Evolutionary conservation across 2,113 vertebrate genomes (phyloP).

Genomic region (Panthera tigris): DNA sequence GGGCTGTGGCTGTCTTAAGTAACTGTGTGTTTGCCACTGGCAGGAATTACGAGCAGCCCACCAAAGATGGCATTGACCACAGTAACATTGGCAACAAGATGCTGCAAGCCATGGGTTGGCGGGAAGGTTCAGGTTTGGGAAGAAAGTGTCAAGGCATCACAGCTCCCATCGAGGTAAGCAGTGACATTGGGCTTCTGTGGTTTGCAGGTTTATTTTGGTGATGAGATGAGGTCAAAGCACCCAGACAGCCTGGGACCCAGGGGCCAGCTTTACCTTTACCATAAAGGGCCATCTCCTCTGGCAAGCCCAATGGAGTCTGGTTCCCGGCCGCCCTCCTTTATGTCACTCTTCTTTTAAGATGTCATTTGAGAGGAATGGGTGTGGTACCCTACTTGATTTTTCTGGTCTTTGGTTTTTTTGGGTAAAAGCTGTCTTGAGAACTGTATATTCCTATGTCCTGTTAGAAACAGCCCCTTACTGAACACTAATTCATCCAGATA

Average conservation of each 20-base stretch:
- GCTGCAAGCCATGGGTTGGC: constrained; percentile 99
- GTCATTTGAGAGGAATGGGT: neutral
- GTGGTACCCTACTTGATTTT: neutral
- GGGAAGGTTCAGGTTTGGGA: constrained; percentile 97
- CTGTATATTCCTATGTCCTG: neutral
- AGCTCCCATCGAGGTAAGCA: constrained; percentile 94
- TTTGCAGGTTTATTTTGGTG: neutral
- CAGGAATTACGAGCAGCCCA: constrained; percentile 98
- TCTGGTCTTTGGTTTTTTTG: neutral
- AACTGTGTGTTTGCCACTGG: constrained; percentile 73
- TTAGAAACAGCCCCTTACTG: neutral
- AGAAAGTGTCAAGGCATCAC: constrained; percentile 99
- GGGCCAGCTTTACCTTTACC: neutral
- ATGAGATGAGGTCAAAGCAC: neutral
- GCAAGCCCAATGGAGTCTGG: neutral
- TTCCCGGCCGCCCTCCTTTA: neutral
- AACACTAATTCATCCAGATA: neutral
- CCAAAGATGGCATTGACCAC: constrained; percentile 97
- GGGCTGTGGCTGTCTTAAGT: constrained; percentile 29
- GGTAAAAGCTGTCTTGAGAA: neutral
- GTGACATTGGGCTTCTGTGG: neutral
- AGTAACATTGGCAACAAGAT: constrained; percentile 99
- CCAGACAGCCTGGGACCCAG: neutral
- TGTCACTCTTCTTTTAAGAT: neutral
- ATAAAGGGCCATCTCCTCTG: neutral